These are phyloP conservation scores for Habroteleia sp. DNA, from an alignment of 2,888 invertebrate species.

Conservation along the genomic window DNA sequence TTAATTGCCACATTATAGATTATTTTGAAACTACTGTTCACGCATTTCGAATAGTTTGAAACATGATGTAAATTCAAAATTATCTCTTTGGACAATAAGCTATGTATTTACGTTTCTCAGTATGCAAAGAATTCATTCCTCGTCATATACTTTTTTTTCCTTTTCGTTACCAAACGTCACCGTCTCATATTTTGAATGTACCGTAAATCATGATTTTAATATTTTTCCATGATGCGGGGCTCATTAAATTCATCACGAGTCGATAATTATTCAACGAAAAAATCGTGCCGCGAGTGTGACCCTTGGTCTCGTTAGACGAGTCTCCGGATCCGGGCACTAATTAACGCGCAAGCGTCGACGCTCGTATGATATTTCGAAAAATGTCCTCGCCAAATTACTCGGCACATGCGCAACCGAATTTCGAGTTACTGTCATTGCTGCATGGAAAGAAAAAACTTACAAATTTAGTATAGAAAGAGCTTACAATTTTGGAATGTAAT, in stretches of 20 bases:
- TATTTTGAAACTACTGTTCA: no score
- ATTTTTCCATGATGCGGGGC: slow-evolving; percentile 27
- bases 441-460: no score
- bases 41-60: no score
- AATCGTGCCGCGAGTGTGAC: slow-evolving; percentile 48
- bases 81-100: no score
- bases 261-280: slow-evolving; percentile 46
- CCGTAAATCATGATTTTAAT: slow-evolving; percentile 48
- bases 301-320: slow-evolving; percentile 57
- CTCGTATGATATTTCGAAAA: slow-evolving; percentile 32
- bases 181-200: background rate
- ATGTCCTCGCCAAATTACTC: no score
- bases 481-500: no score
- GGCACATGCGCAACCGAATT: no score
- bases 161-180: background rate
- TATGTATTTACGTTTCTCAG: no score
- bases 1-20: no score
- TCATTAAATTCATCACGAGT: slow-evolving; percentile 43
- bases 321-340: slow-evolving; percentile 49
- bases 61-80: no score
- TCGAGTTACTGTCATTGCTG: no score
- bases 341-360: slow-evolving; percentile 24
- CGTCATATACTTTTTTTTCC: background rate
- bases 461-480: no score
- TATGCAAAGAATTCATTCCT: slow-evolving; percentile 2